Base-by-base conservation (phyloP, 2,113 vertebrate genomes). In the Progne subis region DNA sequence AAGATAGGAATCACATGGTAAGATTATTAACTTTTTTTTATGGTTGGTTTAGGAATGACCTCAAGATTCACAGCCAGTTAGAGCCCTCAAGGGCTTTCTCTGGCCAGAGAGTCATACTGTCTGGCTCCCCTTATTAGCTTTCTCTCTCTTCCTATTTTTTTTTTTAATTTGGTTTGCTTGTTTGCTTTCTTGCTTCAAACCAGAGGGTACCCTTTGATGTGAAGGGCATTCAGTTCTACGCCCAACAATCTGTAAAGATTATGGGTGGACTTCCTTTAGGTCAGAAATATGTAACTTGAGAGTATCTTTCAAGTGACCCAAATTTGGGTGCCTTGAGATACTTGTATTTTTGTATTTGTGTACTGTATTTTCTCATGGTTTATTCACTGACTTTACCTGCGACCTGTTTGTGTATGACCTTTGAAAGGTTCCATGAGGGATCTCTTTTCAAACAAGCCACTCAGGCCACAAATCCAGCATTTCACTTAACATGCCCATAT, bases 111-210 rank as follows among this genome's bases (percentile, higher is more conserved):
- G 91, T 71, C 90, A 69, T 25, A 44, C 32, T 94, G 75, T 96
- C 94, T 94, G 87, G 82, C 82, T 96, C 5, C 55, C 68, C 87
- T 91, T 94, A 94, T 93, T 94, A 95, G 31, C 85, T 94, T 95
- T 80, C 60, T 92, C 79, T 93, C 96, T 90, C 85, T 69, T 96
- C 28, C 68, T 72, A 4, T 78, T 86, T 93, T 94, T 95, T n/a
- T n/a, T n/a, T 95, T 94, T 71, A 86, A 86, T 96, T 93, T 80
- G 39, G 24, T 81, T 86, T 13, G 13, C 53, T 86, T 14, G 55
- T 83, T 92, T 80, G 24, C 75, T 88, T 90, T 56, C 85, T 88
- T 77, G 14, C 61, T 88, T 92, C 70, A 70, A 61, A 91, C 71
- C 43, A 90, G 50, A 90, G 47, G 23, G 25, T 89, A 68, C 31